A percentile compares a stretch with the other conserved stretches of the same genome.
phyloP scores from a whole-genome alignment of 2,888 invertebrate species.

The Trichogramma evanescens region DNA sequence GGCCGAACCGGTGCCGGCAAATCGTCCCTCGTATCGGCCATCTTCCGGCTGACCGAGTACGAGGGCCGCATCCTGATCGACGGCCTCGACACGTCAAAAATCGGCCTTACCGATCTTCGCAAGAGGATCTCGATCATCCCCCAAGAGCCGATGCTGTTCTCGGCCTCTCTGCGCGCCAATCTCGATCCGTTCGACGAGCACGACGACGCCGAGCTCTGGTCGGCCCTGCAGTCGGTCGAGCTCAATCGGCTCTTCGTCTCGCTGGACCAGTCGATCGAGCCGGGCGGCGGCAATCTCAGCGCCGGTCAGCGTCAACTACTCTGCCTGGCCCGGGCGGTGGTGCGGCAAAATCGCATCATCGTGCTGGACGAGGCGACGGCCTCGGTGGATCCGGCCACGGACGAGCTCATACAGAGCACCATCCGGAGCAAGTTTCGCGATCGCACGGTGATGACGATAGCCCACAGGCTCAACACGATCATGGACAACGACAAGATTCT shows the following conservation, averaged over 20 bases:
- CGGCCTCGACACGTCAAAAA: slow-evolving; percentile 58
- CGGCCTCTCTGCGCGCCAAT: slow-evolving; percentile 74
- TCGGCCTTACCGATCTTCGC: slow-evolving; percentile 70
- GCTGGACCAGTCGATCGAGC: slow-evolving; percentile 59
- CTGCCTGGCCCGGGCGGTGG: slow-evolving; percentile 79
- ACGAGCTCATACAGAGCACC: slow-evolving; percentile 76
- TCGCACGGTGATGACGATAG: slow-evolving; percentile 84
- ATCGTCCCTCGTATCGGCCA: slow-evolving; percentile 70
- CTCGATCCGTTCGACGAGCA: slow-evolving; percentile 75
- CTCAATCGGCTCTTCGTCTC: slow-evolving; percentile 62
- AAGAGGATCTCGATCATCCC: slow-evolving; percentile 84
- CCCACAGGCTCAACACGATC: slow-evolving; percentile 82
- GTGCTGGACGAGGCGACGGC: slow-evolving; percentile 89
- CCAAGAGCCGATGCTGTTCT: slow-evolving; percentile 84
- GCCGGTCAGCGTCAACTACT: slow-evolving; percentile 83
- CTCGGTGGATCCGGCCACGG: slow-evolving; percentile 85
- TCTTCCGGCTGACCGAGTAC: slow-evolving; percentile 73
- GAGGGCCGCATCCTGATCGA: slow-evolving; percentile 74
- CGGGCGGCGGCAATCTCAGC: slow-evolving; percentile 77
- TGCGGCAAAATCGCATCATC: slow-evolving; percentile 76
- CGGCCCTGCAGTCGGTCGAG: slow-evolving; percentile 68
- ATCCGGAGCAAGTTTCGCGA: slow-evolving; percentile 71
- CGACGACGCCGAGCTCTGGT: slow-evolving; percentile 77
- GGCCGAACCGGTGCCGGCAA: slow-evolving; percentile 85
- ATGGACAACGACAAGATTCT: slow-evolving; percentile 86